These are phyloP conservation scores for Dryobota labecula DNA, from an alignment of 2,888 invertebrate species.

Conservation along the genomic window DNA sequence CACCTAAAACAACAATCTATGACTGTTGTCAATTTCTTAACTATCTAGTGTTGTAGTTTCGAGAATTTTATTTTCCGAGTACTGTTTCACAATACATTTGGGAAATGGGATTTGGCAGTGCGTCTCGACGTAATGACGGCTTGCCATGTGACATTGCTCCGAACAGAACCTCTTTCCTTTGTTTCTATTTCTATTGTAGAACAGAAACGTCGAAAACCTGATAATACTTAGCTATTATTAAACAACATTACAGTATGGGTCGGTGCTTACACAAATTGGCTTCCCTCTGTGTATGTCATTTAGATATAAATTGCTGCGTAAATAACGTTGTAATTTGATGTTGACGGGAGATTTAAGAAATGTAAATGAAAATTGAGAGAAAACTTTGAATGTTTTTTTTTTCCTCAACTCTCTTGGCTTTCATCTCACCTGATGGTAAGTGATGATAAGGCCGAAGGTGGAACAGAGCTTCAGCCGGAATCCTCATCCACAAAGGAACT, in stretches of 20 bases:
- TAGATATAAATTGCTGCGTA: slow-evolving; percentile 25
- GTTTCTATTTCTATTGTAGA: slow-evolving; percentile 17
- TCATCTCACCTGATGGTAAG: too few species aligned
- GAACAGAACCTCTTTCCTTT: slow-evolving; percentile 30
- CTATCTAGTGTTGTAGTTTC: not conserved
- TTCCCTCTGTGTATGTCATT: slow-evolving; percentile 39
- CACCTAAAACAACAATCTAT: not conserved
- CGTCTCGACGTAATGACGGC: slow-evolving; percentile 43
- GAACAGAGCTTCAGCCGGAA: too few species aligned
- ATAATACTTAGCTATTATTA: slow-evolving; percentile 33
- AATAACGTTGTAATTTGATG: slow-evolving; percentile 30
- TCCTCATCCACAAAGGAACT: too few species aligned
- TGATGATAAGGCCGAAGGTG: too few species aligned
- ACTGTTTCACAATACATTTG: slow-evolving; percentile 31
- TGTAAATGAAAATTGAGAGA: not conserved
- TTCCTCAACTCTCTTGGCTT: too few species aligned
- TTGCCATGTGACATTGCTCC: slow-evolving; percentile 36
- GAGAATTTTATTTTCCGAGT: slow-evolving; percentile 11
- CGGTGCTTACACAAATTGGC: slow-evolving; percentile 36
- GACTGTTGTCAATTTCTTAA: not conserved
- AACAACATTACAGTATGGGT: slow-evolving; percentile 26
- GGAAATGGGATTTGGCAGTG: slow-evolving; percentile 42
- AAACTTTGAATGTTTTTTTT: too few species aligned
- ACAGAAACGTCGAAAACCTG: slow-evolving; percentile 24
- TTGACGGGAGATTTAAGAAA: slow-evolving; percentile 15